Base-by-base conservation (phyloP, 2,888 invertebrate species). In the Caenorhabditis afra region DNA sequence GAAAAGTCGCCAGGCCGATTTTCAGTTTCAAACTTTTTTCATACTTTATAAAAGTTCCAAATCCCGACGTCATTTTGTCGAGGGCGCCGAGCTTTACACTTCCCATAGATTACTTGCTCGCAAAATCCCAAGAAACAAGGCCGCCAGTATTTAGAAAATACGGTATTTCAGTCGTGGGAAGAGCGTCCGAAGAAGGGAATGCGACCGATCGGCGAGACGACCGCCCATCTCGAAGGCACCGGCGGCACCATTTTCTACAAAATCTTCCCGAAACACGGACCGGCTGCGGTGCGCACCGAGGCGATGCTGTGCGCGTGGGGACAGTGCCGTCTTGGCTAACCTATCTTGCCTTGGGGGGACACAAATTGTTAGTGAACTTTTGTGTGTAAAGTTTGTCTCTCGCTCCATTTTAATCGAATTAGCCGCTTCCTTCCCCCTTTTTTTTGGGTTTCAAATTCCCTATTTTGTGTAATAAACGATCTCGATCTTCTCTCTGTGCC, bases 251-350 rank as follows among this genome's bases (percentile, higher is more conserved):
- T 67, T 1, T 67, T 47, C 49, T 75, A 75, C 49, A 75, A 75
- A 45, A 62, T 67, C 16, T 75, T 75, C 22, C 39, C 61, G 14
- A 67, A 75, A 47, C 39, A 66, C 20, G 67, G 62, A 5, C 75
- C 75, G 14, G 66, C 75, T 3, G 55, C 55, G 1, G 57, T 75
- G 11, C 37, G 67, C 35, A 12, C 61, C 22, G 61, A 67, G 47
- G 67, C 61, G 39, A 75, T 75, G 67, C 52, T 75, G 1, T 75
- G 75, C 49, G 53, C 67, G 1, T 75, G 61, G 61, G 75, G 75
- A 10, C 75, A 75, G 22, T 75, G 75, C 41, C 59, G 75, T 14
- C 49, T 66, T 1, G 75, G 75, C 3, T 37, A 11, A 37, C 37
- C n/a, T n/a, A n/a, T n/a, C n/a, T n/a, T n/a, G n/a, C n/a, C n/a